Base-by-base conservation (phyloP, 2,797 vertebrate genomes). In the Chloroceryle amazona region DNA sequence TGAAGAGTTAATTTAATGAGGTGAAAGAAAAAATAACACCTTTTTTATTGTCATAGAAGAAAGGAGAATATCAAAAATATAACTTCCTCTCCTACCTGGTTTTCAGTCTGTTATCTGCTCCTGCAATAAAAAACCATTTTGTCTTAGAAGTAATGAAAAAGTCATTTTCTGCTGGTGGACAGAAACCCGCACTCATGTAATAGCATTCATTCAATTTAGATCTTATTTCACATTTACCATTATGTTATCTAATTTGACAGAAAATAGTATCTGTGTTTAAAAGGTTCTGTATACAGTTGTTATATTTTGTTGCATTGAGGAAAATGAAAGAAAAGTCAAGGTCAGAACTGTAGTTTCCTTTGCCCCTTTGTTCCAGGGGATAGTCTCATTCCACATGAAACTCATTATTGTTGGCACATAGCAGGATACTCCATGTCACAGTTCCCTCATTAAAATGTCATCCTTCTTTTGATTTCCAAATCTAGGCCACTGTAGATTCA, bases 311-410 rank as follows among this genome's bases (percentile, higher is more conserved):
- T 82, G 58, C 44, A 29, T 11, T 54, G 44, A 72, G 31, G 52
- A 46, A 92, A 89, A 31, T n/a, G 35, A 92, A 76, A 90, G 78
- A 52, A 47, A 28, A 86, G 29, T 11, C 28, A 63, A 76, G 71
- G 85, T 88, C 49, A 81, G 72, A 49, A 80, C 35, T 78, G 19
- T 7, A 35, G 33, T 90, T 88, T 86, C 52, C 37, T 88, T 67
- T 88, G 52, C 26, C 35, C 26, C 44, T 91, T 91, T 90, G 51
- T 91, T 93, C 60, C 44, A 49, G 41, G 52, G 63, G 78, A 66
- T 91, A 81, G 76, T 89, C 42, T 80, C 35, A 15, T 85, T 93
- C 35, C 35, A 82, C 62, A 74, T 76, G 89, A 68, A 89, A 87
- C 47, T 62, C 60, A 15, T 79, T 83, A 29, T 19, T 52, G 33